Evolutionary conservation across 2,888 invertebrate species (phyloP), one percentile per base, ranked within the genome.

Genomic region (Dasypogon diadema): DNA sequence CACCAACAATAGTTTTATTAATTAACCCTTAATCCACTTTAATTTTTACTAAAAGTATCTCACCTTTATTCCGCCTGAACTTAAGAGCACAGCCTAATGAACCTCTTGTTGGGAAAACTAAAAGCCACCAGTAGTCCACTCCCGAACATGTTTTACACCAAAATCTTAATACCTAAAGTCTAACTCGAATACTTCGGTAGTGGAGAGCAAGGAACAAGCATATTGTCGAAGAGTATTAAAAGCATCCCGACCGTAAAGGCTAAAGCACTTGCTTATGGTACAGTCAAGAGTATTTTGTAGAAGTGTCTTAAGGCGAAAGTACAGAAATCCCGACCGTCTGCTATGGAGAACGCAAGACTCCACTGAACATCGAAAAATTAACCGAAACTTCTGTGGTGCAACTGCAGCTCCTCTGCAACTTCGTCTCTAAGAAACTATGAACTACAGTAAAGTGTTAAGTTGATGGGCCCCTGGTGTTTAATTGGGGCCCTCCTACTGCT

Each of bases 401-500:
- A 8, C 58, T 60, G 10, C 30, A 51, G 48, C 18, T 30, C 54
- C 54, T 54, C 30, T 54, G 34, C 51, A 54, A 34, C 54, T 70
- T 46, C 21, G 75, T 77, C 76, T 75, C 74, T 78, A 55, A 77
- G 77, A 79, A 78, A 78, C 79, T 78, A 79, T 79, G 79, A 79
- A 79, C 75, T 78, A 77, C 77, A 80, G 75, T 79, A 81, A 80
- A 81, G 80, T 81, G 80, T 81, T 82, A 82, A 86, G 86, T 84
- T 86, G 86, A 86, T 86, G 86, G 85, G 85, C 84, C 83, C 83
- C 82, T 84, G 86, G 85, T 83, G 82, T 82, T 80, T 85, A 83
- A 84, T 86, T 83, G 85, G 85, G 81, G 85, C 84, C 84, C 86
- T 86, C 83, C 84, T 86, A 80, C 83, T 86, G 85, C 84, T 86